phyloP scores from a whole-genome alignment of 2,888 invertebrate species.

The Eilema depressum region DNA sequence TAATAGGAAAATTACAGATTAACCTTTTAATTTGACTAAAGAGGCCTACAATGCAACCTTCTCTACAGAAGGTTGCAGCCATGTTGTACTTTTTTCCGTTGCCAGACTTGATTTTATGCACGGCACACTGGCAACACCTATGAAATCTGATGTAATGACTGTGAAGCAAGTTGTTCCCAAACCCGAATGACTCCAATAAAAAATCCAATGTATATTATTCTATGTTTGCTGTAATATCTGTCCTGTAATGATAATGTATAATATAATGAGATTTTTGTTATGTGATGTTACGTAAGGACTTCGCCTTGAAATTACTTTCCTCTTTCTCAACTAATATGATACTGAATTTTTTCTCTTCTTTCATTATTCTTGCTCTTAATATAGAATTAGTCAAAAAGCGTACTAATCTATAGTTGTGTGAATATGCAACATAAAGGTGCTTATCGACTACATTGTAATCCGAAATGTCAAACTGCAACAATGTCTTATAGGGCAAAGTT shows the following conservation, averaged over 20 bases:
- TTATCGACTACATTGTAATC: conserved; percentile 1
- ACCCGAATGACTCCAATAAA: neutral
- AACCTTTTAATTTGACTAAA: neutral
- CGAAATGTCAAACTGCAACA: conserved; percentile 5
- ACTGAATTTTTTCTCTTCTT: neutral
- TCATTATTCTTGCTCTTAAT: neutral
- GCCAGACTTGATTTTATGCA: neutral
- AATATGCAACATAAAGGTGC: conserved; percentile 5
- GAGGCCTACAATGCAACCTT: too few species aligned
- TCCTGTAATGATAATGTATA: conserved; percentile 1
- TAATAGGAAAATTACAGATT: too few species aligned
- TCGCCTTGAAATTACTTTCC: neutral
- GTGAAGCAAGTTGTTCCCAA: conserved; percentile 11
- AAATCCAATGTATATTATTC: neutral
- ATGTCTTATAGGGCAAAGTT: neutral
- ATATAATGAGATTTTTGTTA: neutral
- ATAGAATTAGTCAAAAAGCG: neutral
- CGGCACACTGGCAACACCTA: neutral
- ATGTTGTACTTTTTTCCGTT: neutral
- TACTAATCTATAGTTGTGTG: neutral
- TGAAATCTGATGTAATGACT: neutral
- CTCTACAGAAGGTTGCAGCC: too few species aligned
- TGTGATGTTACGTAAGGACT: neutral
- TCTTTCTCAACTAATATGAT: conserved; percentile 11
- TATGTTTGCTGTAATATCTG: conserved; percentile 20